phyloP scores from a whole-genome alignment of 2,113 vertebrate genomes.

The Pelecanoides urinatrix region DNA sequence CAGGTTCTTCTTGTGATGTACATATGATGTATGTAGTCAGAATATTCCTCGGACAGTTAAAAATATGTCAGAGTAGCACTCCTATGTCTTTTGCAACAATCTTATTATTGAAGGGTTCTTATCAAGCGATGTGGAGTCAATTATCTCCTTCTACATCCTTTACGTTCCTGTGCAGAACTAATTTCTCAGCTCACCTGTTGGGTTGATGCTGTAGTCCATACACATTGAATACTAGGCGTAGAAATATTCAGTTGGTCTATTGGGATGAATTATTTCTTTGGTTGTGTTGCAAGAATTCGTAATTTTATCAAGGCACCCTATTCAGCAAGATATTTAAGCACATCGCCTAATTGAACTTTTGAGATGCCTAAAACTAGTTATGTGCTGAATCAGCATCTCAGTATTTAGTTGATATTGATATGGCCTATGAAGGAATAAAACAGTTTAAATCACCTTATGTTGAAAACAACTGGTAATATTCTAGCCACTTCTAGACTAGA shows the following conservation, averaged over 20 bases:
- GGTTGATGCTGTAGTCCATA: not conserved
- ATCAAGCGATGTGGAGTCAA: not conserved
- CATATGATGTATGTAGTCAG: not conserved
- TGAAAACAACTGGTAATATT: not conserved
- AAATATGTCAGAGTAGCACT: not conserved
- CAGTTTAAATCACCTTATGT: not conserved
- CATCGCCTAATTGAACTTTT: not conserved
- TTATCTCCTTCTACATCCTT: not conserved
- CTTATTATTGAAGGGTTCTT: not conserved
- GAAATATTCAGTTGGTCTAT: not conserved
- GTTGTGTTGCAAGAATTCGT: not conserved
- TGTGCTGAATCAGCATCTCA: not conserved
- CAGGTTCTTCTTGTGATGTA: not conserved
- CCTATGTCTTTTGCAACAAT: not conserved
- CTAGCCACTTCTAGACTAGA: not conserved
- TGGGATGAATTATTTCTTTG: not conserved
- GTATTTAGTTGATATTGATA: not conserved
- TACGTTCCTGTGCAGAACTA: not conserved
- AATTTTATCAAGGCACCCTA: not conserved
- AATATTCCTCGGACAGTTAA: not conserved
- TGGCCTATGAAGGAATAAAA: not conserved
- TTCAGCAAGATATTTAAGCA: not conserved
- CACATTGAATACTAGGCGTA: not conserved
- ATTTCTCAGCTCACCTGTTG: not conserved
- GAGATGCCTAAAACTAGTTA: not conserved